Evolutionary conservation across 1,140 invertebrate genomes (phyloP).

Genomic region (Hyles vespertilio): DNA sequence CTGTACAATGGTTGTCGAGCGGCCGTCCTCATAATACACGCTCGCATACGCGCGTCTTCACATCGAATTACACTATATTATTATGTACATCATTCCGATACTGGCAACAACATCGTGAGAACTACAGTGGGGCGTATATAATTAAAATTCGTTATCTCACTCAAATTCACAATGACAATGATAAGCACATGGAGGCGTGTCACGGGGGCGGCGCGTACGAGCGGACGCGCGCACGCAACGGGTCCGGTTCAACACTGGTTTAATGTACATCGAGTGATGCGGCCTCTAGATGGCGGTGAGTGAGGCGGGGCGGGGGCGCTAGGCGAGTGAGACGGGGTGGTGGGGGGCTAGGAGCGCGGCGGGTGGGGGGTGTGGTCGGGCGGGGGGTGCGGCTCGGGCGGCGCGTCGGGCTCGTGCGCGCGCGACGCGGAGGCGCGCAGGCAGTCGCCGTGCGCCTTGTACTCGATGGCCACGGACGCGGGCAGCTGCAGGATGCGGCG

Average conservation of each 20-base stretch:
- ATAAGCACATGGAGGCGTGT: not conserved
- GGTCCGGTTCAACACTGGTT: too few species aligned
- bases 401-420: conserved; percentile 80
- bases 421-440: conserved; percentile 95
- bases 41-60: conserved; percentile 28
- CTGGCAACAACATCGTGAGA: conserved; percentile 5
- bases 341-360: conserved; percentile 2
- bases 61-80: conserved; percentile 25
- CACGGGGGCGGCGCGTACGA: not conserved
- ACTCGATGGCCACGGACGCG: conserved; percentile 94
- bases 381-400: conserved; percentile 3
- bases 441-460: conserved; percentile 88
- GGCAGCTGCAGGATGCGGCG: conserved; percentile 96
- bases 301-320: not conserved
- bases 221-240: not conserved
- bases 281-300: too few species aligned
- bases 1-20: conserved; percentile 47
- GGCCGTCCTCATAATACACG: conserved; percentile 22
- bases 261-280: too few species aligned
- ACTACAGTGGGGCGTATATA: not conserved
- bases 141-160: conserved; percentile 8
- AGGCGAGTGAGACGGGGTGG: not conserved
- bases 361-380: not conserved
- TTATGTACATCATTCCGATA: conserved; percentile 18
- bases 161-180: conserved; percentile 2